Base-by-base conservation (phyloP, 2,797 vertebrate genomes). In the Falco biarmicus region DNA sequence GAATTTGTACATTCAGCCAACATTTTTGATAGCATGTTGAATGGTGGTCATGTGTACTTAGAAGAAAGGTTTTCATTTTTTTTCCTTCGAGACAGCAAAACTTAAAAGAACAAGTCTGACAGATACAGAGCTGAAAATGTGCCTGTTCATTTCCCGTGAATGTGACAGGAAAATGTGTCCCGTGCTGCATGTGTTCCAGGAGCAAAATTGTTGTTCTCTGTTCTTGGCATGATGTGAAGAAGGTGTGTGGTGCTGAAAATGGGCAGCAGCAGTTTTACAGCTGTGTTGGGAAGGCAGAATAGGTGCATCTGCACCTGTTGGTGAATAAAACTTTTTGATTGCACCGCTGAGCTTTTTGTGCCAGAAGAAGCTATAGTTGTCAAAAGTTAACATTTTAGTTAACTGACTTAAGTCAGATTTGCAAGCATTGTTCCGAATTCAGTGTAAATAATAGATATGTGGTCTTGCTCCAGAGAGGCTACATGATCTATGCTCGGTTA, bases 401-500 rank as follows among this genome's bases (percentile, higher is more conserved):
- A 43, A 43, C 41, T 43, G 15, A 15, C 41, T 43, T 43, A 43
- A 43, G 4, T n/a, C 24, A 13, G 57, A 15, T 68, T 60, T 71
- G 41, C 25, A 57, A 48, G 41, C 24, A 3, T 11, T 83, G 43
- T 34, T 68, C 37, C 41, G 29, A 90, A 34, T 39, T 73, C 34
- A 26, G 15, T 12, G 13, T 39, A 45, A 50, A 73, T 66, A 37
- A 4, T 6, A 11, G 15, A 5, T 70, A 10, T 0, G 5, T 51
- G 19, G 15, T 24, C 50, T 50, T 73, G 64, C 34, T 53, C 47
- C 15, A 9, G 31, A 76, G 69, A 29, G 22, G 18, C 51, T 61
- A 1, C 3, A 0, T 32, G 28, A 12, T 48, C 59, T 50, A 1
- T 6, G 1, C 26, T 66, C 24, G 1, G 5, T 39, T 48, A 17